phyloP scores from a whole-genome alignment of 2,888 invertebrate genomes.

The Acrobasis consociella region DNA sequence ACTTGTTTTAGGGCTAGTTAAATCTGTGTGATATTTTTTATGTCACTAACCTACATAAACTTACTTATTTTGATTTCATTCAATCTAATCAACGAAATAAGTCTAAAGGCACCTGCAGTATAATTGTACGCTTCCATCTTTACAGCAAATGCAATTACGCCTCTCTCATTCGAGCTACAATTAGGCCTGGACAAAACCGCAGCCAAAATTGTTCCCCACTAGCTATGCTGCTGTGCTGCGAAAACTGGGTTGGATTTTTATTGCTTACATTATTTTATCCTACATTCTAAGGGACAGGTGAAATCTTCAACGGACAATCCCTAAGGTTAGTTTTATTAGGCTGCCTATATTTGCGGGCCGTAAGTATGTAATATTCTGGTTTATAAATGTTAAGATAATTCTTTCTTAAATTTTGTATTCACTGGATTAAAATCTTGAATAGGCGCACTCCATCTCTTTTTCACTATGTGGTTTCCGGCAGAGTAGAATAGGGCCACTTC shows the following conservation, averaged over 20 bases:
- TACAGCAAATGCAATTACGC: conserved; percentile 9
- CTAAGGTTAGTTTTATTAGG: not conserved
- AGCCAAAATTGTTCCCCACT: conserved; percentile 1
- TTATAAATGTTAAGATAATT: too few species aligned
- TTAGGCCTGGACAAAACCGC: conserved; percentile 4
- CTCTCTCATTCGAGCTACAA: conserved; percentile 8
- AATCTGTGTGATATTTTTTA: too few species aligned
- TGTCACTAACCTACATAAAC: too few species aligned
- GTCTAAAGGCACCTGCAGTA: not conserved
- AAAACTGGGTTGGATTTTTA: not conserved
- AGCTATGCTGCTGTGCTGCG: not conserved
- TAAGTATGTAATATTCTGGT: too few species aligned
- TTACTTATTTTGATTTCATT: too few species aligned
- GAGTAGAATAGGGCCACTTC: too few species aligned
- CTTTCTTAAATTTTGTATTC: too few species aligned
- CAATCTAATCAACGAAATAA: not conserved
- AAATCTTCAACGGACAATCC: not conserved
- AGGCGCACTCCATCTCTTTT: too few species aligned
- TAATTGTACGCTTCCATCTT: not conserved
- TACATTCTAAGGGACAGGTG: not conserved
- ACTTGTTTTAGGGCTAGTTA: too few species aligned
- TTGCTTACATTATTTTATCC: not conserved
- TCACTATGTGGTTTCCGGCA: too few species aligned
- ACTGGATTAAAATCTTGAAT: too few species aligned
- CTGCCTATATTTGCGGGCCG: too few species aligned